Conservation (phyloP, 2,797 vertebrate species). For the Somateria mollissima region DNA sequence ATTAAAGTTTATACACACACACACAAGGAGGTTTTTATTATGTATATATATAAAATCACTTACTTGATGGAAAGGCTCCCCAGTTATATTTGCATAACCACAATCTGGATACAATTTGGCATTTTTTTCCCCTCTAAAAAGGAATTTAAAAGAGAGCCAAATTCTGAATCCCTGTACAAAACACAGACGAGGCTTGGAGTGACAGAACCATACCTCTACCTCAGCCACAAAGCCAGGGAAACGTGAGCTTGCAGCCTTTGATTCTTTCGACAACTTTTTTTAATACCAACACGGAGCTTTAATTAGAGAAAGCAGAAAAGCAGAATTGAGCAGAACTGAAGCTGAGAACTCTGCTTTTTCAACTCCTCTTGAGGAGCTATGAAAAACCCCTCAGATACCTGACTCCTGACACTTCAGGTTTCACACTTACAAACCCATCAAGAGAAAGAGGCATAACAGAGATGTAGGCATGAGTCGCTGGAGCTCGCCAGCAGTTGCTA, state of each 20-base stretch:
- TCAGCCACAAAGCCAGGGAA: not conserved
- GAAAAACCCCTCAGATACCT: not conserved
- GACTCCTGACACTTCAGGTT: not conserved
- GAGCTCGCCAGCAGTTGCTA: slow-evolving; percentile 2
- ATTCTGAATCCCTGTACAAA: not conserved
- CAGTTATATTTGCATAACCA: not conserved
- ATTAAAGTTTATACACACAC: not conserved
- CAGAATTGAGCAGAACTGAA: not conserved
- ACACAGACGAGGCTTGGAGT: not conserved
- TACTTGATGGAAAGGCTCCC: not conserved
- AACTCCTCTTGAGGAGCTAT: not conserved
- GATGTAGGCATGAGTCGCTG: slow-evolving; percentile 31
- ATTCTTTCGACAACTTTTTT: not conserved
- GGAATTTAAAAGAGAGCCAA: not conserved
- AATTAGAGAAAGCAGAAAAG: not conserved
- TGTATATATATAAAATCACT: slow-evolving; percentile 36
- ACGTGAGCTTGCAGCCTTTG: not conserved
- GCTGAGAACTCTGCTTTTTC: not conserved
- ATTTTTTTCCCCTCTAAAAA: not conserved
- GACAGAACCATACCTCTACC: not conserved
- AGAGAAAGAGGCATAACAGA: not conserved
- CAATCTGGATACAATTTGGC: slow-evolving; percentile 6
- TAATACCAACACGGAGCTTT: not conserved
- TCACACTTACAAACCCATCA: not conserved
- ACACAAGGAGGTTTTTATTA: not conserved